phyloP scores from a whole-genome alignment of 1,140 invertebrate genomes.

The Andricus grossulariae region DNA sequence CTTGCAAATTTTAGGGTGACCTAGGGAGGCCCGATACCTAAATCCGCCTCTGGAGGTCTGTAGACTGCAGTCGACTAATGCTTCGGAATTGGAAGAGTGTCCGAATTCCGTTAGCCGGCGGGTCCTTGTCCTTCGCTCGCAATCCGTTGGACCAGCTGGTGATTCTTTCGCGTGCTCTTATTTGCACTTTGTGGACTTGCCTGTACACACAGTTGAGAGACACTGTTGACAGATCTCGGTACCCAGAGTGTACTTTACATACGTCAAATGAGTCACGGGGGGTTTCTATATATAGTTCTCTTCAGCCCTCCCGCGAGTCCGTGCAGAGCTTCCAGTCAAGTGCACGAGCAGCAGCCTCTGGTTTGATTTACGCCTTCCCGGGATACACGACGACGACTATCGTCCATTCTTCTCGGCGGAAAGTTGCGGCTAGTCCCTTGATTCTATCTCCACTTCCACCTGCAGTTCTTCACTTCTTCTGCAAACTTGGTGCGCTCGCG shows the following conservation, averaged over 20 bases:
- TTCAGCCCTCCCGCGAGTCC: constrained; percentile 57
- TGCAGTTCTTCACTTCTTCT: neutral
- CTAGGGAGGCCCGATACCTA: too few species aligned
- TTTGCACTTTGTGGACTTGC: constrained; percentile 32
- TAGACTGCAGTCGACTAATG: too few species aligned
- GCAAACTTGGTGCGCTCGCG: neutral
- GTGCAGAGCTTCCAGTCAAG: constrained; percentile 64
- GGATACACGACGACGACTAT: constrained; percentile 60
- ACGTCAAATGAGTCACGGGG: constrained; percentile 64
- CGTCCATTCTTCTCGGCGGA: constrained; percentile 37
- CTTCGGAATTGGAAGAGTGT: neutral
- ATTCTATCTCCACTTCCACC: neutral
- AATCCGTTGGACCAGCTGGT: constrained; percentile 35
- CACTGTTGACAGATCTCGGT: constrained; percentile 64
- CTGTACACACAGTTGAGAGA: constrained; percentile 55
- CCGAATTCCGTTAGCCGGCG: constrained; percentile 5
- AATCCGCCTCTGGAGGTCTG: too few species aligned
- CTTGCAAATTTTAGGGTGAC: too few species aligned
- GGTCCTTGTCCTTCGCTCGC: constrained; percentile 10
- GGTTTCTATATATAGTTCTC: constrained; percentile 61
- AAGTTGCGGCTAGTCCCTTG: neutral
- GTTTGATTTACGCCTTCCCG: constrained; percentile 67
- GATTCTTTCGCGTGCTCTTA: constrained; percentile 39
- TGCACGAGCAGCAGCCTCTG: constrained; percentile 54
- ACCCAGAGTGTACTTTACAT: constrained; percentile 43